Base-by-base conservation (phyloP, 2,113 vertebrate genomes). In the Brienomyrus brachyistius region DNA sequence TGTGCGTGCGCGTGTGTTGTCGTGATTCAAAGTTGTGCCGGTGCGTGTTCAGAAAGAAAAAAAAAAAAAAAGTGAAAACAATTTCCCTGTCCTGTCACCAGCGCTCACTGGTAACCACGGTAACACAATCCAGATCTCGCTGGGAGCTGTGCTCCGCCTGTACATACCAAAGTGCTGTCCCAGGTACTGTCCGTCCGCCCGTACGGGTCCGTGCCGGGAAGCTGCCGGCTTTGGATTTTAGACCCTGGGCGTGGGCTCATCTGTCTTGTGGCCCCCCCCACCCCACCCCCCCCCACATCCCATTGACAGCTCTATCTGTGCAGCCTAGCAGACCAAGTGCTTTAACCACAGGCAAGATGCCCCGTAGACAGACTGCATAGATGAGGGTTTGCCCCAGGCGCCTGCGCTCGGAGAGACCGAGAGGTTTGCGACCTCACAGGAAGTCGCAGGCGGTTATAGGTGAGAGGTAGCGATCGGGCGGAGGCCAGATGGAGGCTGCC, bases 151-250 rank as follows among this genome's bases (percentile, higher is more conserved):
- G 93, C 94, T 94, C 94, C 92, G 92, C 94, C 93, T 70, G 95
- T 94, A 95, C 92, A 91, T 95, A 96, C 95, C 95, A 96, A 96
- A 96, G 95, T 94, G 93, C 93, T 94, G 94, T 94, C 94, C 56
- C 94, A 89, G 88, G 91, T 92, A 92, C 92, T 62, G 93, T 90
- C 92, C 94, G 91, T 91, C 92, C 23, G 92, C 90, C 59, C 91
- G 90, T 56, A 92, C 83, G 90, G 93, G 5, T 47, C 77, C 0
- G 19, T 47, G 43, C 43, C 1, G 35, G 31, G 77, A 82, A 23
- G 5, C 19, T 47, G n/a, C 82, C 19, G 21, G 23, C 45, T 84
- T n/a, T 10, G 40, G 23, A 84, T 80, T 80, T 80, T 80, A 43
- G 35, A 80, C 74, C 35, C 45, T 3, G 82, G 10, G 21, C 1